Base-by-base conservation (phyloP, 2,797 vertebrate genomes). In the Lepus townsendii region DNA sequence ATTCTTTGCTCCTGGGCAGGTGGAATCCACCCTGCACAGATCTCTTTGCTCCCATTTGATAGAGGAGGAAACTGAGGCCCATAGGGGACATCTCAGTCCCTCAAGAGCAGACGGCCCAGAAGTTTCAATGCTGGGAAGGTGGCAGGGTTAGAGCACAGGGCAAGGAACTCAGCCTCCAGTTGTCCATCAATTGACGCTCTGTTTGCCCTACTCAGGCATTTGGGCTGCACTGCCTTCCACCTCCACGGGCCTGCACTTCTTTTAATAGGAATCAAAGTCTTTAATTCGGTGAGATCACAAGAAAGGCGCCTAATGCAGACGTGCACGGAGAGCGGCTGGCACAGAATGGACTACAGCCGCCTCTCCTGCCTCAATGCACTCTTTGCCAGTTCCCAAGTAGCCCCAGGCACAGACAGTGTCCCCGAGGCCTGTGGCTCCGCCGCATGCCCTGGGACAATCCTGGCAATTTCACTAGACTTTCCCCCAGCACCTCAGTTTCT, bases 231-330 rank as follows among this genome's bases (percentile, higher is more conserved):
- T 0, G 4, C 52, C 24, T 63, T 30, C 54, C 42, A 47, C 42
- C 42, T 47, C 82, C 57, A 50, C 1, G 14, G 69, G 90, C 54
- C 82, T 90, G 85, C 83, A 94, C 96, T 95, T 96, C 96, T 97
- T 95, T 97, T 87, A 97, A 95, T 79, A 24, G 86, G 76, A 96
- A 86, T 96, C 97, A 97, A 97, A 97, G 95, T 92, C 93, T 95
- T 95, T 97, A 97, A 96, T 96, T 96, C 95, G 0, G 0, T 88
- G 83, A 92, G 95, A 96, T 93, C 85, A 95, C 91, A 97, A 95
- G 96, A 97, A 95, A 97, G 91, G 79, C 72, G 96, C 79, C 88
- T 77, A 94, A 96, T 96, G 96, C 86, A 96, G 95, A 96, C 92
- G 62, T 94, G 24, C 1, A 9, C 90, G 57, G 94, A 75, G 88